phyloP scores from a whole-genome alignment of 2,888 invertebrate genomes.

The Zygothrica quintamaculata region DNA sequence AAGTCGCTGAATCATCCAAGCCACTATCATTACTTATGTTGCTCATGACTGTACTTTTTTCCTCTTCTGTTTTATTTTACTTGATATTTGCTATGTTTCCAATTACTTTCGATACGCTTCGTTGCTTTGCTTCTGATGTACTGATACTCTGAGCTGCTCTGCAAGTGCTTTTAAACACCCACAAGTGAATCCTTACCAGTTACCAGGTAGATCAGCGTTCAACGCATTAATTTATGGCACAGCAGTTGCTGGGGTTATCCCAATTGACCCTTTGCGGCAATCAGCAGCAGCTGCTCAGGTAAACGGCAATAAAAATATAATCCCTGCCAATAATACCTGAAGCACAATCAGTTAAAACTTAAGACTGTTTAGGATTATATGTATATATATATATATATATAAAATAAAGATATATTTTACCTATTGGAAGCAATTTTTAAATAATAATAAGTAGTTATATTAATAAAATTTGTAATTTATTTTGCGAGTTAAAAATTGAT shows the following conservation, averaged over 20 bases:
- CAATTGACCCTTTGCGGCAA: conserved; percentile 2
- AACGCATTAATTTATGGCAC: not conserved
- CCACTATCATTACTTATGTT: conserved; percentile 67
- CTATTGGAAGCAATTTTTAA: no score
- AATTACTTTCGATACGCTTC: not conserved
- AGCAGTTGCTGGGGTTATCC: conserved; percentile 21
- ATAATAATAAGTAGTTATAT: no score
- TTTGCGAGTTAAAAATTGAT: no score
- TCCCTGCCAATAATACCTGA: conserved; percentile 1
- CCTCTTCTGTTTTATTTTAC: not conserved
- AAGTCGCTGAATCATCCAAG: conserved; percentile 59
- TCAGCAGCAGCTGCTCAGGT: conserved; percentile 12
- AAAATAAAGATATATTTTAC: no score
- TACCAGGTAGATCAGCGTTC: conserved; percentile 29
- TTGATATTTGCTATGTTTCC: not conserved
- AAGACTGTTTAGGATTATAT: no score
- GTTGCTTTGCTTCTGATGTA: conserved; percentile 36
- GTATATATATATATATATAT: no score
- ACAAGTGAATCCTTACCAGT: not conserved
- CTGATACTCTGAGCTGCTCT: conserved; percentile 40
- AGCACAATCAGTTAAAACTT: no score
- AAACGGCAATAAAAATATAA: conserved; percentile 25
- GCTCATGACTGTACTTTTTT: conserved; percentile 47
- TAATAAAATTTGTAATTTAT: no score
- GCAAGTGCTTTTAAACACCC: conserved; percentile 11